These are phyloP conservation scores for Prionailurus bengalensis DNA, from an alignment of 2,113 vertebrate species.

Conservation along the genomic window DNA sequence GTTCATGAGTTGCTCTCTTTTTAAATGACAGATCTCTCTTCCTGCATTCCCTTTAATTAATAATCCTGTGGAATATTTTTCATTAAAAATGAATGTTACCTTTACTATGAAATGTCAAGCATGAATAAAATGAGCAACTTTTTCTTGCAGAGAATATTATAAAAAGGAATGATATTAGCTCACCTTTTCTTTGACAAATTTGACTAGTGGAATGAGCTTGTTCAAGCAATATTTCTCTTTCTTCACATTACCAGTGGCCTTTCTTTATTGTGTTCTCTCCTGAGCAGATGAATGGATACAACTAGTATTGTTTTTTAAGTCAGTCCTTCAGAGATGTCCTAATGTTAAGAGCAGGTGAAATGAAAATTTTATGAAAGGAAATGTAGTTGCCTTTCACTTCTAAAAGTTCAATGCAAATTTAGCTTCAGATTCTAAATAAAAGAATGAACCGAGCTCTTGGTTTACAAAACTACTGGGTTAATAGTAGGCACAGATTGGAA, in stretches of 20 bases:
- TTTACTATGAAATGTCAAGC: slow-evolving; percentile 78
- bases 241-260: background rate
- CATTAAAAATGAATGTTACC: slow-evolving; percentile 75
- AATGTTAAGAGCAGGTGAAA: background rate
- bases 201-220: slow-evolving; percentile 54
- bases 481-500: background rate
- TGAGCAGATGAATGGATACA: slow-evolving; percentile 1
- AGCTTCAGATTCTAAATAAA: background rate
- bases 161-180: slow-evolving; percentile 56
- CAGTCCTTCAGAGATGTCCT: slow-evolving; percentile 24
- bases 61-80: slow-evolving; percentile 66
- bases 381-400: slow-evolving; percentile 27
- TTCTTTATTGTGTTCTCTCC: slow-evolving; percentile 34
- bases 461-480: slow-evolving; percentile 13
- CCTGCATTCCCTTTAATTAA: slow-evolving; percentile 69
- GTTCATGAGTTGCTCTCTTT: slow-evolving; percentile 68
- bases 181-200: slow-evolving; percentile 73
- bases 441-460: background rate
- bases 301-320: background rate
- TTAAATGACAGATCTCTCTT: slow-evolving; percentile 41
- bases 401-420: slow-evolving; percentile 52
- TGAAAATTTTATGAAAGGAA: slow-evolving; percentile 32
- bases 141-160: slow-evolving; percentile 58
- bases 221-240: slow-evolving; percentile 65
- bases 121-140: slow-evolving; percentile 68